A percentile compares a stretch with the other conserved stretches of the same genome.
Conservation (phyloP, 2,113 vertebrate species). For the Aegithalos caudatus region DNA sequence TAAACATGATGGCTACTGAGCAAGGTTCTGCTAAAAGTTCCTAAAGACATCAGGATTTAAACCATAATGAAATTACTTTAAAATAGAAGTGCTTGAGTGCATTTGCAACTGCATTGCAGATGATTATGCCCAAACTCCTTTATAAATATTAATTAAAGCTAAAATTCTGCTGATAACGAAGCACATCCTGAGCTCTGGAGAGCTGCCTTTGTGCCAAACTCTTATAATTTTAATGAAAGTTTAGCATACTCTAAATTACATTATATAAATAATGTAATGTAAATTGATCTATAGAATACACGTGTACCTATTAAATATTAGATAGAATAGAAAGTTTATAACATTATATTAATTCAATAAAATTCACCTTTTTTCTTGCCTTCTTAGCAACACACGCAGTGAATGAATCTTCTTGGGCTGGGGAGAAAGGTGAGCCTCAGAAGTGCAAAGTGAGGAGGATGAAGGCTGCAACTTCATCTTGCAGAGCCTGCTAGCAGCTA, state of each 20-base stretch:
- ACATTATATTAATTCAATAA: background rate
- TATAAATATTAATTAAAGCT: constrained; percentile 9
- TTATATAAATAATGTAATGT: background rate
- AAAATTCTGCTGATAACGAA: background rate
- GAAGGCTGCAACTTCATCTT: background rate
- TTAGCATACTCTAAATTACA: background rate
- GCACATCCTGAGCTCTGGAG: background rate
- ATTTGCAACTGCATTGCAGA: background rate
- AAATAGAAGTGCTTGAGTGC: background rate
- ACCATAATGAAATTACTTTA: background rate
- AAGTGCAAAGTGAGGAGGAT: background rate
- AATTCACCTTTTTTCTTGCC: background rate
- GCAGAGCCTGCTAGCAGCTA: background rate
- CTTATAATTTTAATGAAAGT: background rate
- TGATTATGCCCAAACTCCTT: background rate
- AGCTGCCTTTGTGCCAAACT: background rate
- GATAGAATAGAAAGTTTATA: background rate
- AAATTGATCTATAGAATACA: background rate
- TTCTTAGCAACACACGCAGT: background rate
- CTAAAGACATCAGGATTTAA: background rate
- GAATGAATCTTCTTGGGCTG: background rate
- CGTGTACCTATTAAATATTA: background rate
- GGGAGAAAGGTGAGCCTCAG: background rate
- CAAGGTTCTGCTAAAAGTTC: background rate
- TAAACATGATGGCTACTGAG: background rate